phyloP scores from a whole-genome alignment of 2,113 vertebrate genomes.

The Rissa tridactyla region DNA sequence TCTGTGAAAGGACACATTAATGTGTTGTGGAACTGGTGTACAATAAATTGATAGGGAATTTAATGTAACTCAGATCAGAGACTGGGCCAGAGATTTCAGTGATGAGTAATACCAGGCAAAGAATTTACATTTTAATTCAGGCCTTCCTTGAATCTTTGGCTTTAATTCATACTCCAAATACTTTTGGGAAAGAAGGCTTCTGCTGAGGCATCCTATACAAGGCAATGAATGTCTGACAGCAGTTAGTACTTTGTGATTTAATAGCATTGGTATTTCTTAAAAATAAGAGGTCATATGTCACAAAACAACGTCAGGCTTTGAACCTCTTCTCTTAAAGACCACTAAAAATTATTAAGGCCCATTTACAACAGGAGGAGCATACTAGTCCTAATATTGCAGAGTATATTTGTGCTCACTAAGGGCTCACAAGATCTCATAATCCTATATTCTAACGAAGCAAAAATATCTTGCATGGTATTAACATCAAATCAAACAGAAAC shows the following conservation, averaged over 20 bases:
- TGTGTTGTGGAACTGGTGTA: background rate
- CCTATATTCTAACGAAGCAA: constrained; percentile 14
- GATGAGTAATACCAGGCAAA: background rate
- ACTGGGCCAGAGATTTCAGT: background rate
- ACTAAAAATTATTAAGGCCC: background rate
- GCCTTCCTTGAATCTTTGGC: background rate
- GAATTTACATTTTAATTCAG: constrained; percentile 14
- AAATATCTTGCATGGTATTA: constrained; percentile 8
- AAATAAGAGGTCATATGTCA: constrained; percentile 8
- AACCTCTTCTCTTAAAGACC: constrained; percentile 1
- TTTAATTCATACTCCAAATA: background rate
- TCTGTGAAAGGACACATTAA: constrained; percentile 7
- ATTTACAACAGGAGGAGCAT: background rate
- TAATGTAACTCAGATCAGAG: background rate
- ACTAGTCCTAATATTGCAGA: background rate
- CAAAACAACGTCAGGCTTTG: background rate
- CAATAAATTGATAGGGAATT: constrained; percentile 3
- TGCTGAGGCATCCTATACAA: constrained; percentile 8
- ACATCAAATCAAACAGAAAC: constrained; percentile 12
- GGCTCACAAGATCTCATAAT: constrained; percentile 36
- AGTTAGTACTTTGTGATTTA: background rate
- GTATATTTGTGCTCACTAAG: background rate
- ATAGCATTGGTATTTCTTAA: constrained; percentile 10
- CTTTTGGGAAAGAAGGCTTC: background rate
- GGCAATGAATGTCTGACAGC: background rate